Evolutionary conservation across 2,113 vertebrate species (phyloP).

Genomic region (Salvelinus namaycush): DNA sequence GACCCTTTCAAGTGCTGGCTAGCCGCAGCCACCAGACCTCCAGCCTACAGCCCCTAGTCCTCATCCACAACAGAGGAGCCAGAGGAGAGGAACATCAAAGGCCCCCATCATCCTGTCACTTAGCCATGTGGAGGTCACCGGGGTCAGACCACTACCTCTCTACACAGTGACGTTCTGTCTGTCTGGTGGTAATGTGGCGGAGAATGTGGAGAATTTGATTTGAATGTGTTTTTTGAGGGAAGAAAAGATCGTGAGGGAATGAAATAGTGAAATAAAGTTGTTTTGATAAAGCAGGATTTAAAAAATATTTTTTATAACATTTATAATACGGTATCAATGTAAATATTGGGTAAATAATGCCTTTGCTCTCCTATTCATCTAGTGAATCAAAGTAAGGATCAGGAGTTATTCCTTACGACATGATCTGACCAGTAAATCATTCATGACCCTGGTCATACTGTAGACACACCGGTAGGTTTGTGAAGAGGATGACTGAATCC

Average conservation of each 20-base stretch:
- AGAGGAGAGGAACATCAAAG: constrained; percentile 26
- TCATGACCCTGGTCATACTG: too few relatives aligned
- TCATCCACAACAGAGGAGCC: constrained; percentile 4
- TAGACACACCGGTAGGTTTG: too few relatives aligned
- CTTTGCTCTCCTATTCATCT: too few relatives aligned
- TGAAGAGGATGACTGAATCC: too few relatives aligned
- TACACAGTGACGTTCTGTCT: constrained; percentile 2
- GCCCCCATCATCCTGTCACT: constrained; percentile 7
- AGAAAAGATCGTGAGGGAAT: background rate
- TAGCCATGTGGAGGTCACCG: constrained; percentile 24
- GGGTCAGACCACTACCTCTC: constrained; percentile 14
- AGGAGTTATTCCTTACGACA: too few relatives aligned
- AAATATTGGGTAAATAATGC: too few relatives aligned
- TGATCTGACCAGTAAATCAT: too few relatives aligned
- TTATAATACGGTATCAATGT: too few relatives aligned
- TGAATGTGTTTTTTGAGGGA: background rate
- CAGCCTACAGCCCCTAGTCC: background rate
- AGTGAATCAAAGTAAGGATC: too few relatives aligned
- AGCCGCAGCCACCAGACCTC: background rate
- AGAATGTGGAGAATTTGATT: background rate
- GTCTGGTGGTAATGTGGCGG: background rate
- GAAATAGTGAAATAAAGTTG: too few relatives aligned
- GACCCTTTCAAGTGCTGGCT: constrained; percentile 44
- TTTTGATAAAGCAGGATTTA: too few relatives aligned
- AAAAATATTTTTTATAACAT: too few relatives aligned